These are phyloP conservation scores for Folsomia manolachei DNA, from an alignment of 2,888 invertebrate species.

Conservation along the genomic window DNA sequence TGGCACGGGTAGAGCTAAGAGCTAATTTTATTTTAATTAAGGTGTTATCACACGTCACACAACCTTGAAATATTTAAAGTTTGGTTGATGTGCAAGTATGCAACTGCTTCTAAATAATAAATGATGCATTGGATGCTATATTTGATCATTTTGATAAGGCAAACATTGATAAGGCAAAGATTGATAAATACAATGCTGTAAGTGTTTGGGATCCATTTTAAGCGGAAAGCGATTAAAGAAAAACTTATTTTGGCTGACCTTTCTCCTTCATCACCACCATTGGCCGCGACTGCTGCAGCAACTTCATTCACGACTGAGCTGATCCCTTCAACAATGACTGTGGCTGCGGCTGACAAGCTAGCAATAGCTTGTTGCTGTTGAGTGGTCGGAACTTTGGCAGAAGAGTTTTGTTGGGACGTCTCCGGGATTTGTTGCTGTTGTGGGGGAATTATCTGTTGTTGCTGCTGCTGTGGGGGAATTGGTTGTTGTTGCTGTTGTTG, in stretches of 20 bases:
- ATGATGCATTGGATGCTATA: too few relatives aligned
- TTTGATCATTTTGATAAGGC: too few relatives aligned
- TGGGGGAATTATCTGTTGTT: background rate
- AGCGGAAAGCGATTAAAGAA: conserved; percentile 10
- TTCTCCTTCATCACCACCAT: conserved; percentile 56
- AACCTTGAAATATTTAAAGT: conserved; percentile 4
- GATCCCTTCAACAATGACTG: conserved; percentile 37
- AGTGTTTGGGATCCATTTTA: background rate
- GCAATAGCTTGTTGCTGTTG: conserved; percentile 11
- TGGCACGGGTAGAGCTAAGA: background rate
- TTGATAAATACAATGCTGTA: too few relatives aligned
- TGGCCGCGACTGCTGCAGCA: conserved; percentile 53
- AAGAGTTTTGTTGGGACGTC: background rate
- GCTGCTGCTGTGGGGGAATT: background rate
- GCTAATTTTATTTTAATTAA: conserved; percentile 6
- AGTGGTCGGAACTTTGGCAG: conserved; percentile 9
- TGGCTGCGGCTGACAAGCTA: conserved; percentile 37
- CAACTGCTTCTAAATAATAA: too few relatives aligned
- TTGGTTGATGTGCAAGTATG: too few relatives aligned
- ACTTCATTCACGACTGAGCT: conserved; percentile 54
- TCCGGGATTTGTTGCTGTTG: too few relatives aligned
- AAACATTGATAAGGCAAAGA: too few relatives aligned
- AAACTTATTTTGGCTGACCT: conserved; percentile 56
- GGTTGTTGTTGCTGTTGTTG: conserved; percentile 32
- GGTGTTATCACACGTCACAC: background rate